Conservation (phyloP, 2,888 invertebrate species). For the Luffia ferchaultella region DNA sequence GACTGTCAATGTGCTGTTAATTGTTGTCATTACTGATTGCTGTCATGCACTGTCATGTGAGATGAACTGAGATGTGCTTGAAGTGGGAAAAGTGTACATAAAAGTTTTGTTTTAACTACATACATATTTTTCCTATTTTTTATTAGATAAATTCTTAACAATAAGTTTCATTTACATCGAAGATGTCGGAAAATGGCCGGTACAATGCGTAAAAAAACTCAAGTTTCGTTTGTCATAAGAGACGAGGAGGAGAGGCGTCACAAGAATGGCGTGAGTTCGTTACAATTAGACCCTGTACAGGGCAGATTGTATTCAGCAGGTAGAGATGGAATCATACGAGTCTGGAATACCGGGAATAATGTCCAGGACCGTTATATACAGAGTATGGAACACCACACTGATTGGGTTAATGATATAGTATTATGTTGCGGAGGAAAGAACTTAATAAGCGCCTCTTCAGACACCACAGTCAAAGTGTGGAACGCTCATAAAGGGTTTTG, state of each 20-base stretch:
- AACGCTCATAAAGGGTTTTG: conserved; percentile 99
- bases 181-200: conserved; percentile 63
- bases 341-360: conserved; percentile 77
- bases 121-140: background rate
- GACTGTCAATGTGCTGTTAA: no score
- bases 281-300: conserved; percentile 89
- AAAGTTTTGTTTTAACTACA: conserved; percentile 1
- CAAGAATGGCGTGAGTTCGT: conserved; percentile 94
- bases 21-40: no score
- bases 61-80: no score
- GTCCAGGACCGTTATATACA: conserved; percentile 77
- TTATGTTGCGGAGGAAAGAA: conserved; percentile 97
- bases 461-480: conserved; percentile 99
- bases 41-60: no score
- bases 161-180: conserved; percentile 21
- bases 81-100: no score
- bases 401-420: conserved; percentile 99
- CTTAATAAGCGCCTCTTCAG: conserved; percentile 98
- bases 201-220: conserved; percentile 63
- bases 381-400: conserved; percentile 99
- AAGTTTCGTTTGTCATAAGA: conserved; percentile 98
- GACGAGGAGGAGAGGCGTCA: conserved; percentile 95
- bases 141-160: background rate
- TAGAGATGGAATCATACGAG: conserved; percentile 95
- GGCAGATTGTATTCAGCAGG: conserved; percentile 95